Percentiles rank a stretch among this genome's conserved stretches.
Evolutionary conservation across 2,797 vertebrate species (phyloP).

Genomic region (Chloroceryle inda): DNA sequence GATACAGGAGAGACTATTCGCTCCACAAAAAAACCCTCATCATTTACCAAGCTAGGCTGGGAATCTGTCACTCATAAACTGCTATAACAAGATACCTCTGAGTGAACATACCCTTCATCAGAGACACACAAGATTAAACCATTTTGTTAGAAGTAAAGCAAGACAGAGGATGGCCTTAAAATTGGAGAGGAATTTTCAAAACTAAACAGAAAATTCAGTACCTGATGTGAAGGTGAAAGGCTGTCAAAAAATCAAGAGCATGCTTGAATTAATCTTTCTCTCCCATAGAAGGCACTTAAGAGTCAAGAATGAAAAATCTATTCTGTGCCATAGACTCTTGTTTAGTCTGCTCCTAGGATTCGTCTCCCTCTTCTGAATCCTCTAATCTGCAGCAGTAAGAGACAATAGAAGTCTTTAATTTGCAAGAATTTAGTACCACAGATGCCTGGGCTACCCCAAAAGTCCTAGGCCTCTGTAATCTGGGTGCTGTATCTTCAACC

Average conservation of each 20-base stretch:
- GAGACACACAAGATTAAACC: neutral
- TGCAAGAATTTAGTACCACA: neutral
- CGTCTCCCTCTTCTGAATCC: neutral
- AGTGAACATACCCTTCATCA: neutral
- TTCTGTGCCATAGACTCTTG: neutral
- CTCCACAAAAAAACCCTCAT: neutral
- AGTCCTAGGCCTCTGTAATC: neutral
- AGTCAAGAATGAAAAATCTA: neutral
- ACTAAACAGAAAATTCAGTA: neutral
- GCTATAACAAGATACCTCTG: neutral
- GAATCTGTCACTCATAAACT: neutral
- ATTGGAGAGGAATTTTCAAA: neutral
- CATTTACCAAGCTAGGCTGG: neutral
- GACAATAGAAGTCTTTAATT: neutral
- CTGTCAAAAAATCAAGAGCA: neutral
- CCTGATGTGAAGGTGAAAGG: neutral
- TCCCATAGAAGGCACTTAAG: neutral
- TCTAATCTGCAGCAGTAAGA: neutral
- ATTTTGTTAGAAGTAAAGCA: neutral
- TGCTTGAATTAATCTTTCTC: neutral
- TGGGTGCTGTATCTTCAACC: neutral
- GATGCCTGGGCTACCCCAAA: neutral
- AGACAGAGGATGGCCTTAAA: neutral
- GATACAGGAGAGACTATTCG: neutral
- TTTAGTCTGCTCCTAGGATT: neutral